phyloP scores from a whole-genome alignment of 1,140 invertebrate species.

The Zaprionus taronus region DNA sequence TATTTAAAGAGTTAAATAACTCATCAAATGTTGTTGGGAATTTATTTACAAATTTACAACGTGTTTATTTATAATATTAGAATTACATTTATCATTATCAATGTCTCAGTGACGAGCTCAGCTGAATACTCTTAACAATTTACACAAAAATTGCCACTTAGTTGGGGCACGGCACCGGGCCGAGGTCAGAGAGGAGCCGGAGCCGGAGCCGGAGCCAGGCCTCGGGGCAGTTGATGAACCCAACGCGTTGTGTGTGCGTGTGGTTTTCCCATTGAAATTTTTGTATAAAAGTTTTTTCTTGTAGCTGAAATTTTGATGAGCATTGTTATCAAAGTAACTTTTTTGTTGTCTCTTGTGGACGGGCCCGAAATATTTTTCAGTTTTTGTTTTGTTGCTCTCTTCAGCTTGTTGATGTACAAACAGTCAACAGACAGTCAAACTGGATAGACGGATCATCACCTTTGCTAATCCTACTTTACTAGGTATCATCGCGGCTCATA shows the following conservation, averaged over 20 bases:
- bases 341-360: conserved; percentile 40
- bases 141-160: conserved; percentile 14
- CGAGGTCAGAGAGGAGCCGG: too few relatives aligned
- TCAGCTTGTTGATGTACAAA: background rate
- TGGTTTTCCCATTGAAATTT: conserved; percentile 55
- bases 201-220: background rate
- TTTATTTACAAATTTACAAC: too few relatives aligned
- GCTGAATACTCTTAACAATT: background rate
- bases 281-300: conserved; percentile 78
- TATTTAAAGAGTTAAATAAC: background rate
- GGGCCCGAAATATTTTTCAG: conserved; percentile 22
- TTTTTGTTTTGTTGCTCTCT: conserved; percentile 33
- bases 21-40: too few relatives aligned
- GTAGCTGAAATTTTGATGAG: conserved; percentile 77
- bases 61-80: too few relatives aligned
- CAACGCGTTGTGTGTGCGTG: conserved; percentile 1
- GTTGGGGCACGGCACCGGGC: background rate
- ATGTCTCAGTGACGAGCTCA: background rate
- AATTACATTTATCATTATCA: too few relatives aligned
- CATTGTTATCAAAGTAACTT: conserved; percentile 70
- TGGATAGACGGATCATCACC: too few relatives aligned
- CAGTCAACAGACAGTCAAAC: too few relatives aligned
- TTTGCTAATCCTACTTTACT: too few relatives aligned
- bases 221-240: conserved; percentile 26
- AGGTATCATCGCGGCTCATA: too few relatives aligned